Evolutionary conservation across 2,888 invertebrate genomes (phyloP).

Genomic region (Parnassius orleans): DNA sequence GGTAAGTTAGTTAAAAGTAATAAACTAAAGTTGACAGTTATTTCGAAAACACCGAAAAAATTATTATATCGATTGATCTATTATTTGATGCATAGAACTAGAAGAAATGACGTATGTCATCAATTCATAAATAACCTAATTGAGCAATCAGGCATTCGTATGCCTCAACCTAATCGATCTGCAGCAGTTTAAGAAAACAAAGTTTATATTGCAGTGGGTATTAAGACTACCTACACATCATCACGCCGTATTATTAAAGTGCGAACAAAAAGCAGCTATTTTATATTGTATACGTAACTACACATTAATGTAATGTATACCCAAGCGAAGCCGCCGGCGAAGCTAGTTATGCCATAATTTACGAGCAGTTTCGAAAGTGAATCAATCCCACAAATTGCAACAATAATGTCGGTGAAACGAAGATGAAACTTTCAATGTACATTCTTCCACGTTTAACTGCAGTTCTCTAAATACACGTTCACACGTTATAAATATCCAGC

Average conservation of each 20-base stretch:
- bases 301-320: slow-evolving; percentile 20
- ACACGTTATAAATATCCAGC: slow-evolving; percentile 23
- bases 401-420: slow-evolving; percentile 23
- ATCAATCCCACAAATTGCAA: slow-evolving; percentile 34
- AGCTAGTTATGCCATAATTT: slow-evolving; percentile 25
- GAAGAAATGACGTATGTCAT: too few relatives aligned
- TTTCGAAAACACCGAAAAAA: too few relatives aligned
- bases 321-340: slow-evolving; percentile 20
- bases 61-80: too few relatives aligned
- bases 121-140: background rate
- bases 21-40: too few relatives aligned
- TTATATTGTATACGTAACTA: slow-evolving; percentile 11
- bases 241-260: slow-evolving; percentile 22
- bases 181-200: slow-evolving; percentile 16
- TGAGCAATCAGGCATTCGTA: slow-evolving; percentile 12
- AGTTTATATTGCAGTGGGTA: slow-evolving; percentile 3
- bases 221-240: slow-evolving; percentile 10
- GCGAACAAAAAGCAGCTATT: slow-evolving; percentile 18
- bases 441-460: slow-evolving; percentile 13
- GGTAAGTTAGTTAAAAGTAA: too few relatives aligned
- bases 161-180: slow-evolving; percentile 14
- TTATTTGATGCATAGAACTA: too few relatives aligned
- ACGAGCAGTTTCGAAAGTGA: slow-evolving; percentile 28
- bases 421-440: slow-evolving; percentile 24
- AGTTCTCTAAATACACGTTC: slow-evolving; percentile 16